These are phyloP conservation scores for Phaetusa simplex DNA, from an alignment of 2,113 vertebrate genomes.

Conservation along the genomic window DNA sequence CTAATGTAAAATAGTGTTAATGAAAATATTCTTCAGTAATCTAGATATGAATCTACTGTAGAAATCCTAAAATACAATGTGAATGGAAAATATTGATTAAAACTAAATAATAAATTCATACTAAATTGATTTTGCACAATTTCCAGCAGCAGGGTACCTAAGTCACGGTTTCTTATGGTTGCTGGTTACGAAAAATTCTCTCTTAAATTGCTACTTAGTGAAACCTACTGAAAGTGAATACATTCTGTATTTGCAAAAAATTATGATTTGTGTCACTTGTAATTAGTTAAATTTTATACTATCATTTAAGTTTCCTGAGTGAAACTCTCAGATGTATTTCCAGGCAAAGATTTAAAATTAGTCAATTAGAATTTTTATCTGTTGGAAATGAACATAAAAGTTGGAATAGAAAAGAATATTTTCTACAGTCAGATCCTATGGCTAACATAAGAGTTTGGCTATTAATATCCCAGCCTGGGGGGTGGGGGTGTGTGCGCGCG, in stretches of 20 bases:
- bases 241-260: background rate
- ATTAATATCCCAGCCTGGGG: background rate
- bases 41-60: background rate
- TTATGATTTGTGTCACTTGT: background rate
- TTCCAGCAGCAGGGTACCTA: background rate
- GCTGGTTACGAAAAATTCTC: background rate
- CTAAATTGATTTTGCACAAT: background rate
- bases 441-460: background rate
- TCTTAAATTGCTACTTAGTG: background rate
- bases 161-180: background rate
- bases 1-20: background rate
- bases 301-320: background rate
- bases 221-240: background rate
- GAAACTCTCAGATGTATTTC: background rate
- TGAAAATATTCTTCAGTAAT: background rate
- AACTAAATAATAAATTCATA: background rate
- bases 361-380: background rate
- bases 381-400: background rate
- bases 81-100: background rate
- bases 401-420: background rate
- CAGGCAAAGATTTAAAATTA: background rate
- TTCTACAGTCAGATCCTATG: background rate
- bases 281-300: background rate
- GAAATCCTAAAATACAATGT: background rate
- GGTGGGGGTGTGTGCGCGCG: fast-evolving